Conservation (phyloP, 1,140 invertebrate genomes). For the Pseudobourletiella spinata region DNA sequence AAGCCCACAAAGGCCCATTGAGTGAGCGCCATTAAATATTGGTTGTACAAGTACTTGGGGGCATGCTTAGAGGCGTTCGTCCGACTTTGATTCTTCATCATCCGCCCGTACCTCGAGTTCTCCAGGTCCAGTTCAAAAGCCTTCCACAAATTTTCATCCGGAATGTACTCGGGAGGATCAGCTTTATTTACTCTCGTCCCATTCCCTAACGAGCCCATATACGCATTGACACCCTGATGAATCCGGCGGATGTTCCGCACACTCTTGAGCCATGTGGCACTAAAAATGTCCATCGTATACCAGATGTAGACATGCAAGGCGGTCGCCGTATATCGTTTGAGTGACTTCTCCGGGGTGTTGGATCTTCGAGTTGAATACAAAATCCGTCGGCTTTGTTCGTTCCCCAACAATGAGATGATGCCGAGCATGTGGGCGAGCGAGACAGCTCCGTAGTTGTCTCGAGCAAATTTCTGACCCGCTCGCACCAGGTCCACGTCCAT, state of each 20-base stretch:
- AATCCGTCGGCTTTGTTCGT: conserved; percentile 3
- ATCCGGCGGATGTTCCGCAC: conserved; percentile 1
- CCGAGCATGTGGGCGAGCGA: background rate
- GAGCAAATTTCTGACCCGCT: conserved; percentile 11
- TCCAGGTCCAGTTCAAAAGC: background rate
- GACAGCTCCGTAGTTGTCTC: background rate
- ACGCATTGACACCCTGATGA: conserved; percentile 1
- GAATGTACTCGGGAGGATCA: background rate
- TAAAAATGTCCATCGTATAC: background rate
- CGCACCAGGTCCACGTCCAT: background rate
- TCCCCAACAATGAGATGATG: background rate
- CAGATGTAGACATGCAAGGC: conserved; percentile 9
- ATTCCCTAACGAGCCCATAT: background rate
- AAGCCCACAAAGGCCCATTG: conserved; percentile 42
- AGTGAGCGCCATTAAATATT: conserved; percentile 42
- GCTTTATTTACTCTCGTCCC: background rate
- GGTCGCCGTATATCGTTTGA: conserved; percentile 11
- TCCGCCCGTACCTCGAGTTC: background rate
- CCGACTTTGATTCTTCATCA: background rate
- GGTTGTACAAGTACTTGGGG: conserved; percentile 21
- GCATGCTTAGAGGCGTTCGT: background rate
- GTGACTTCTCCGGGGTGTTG: conserved; percentile 4
- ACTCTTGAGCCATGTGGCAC: background rate
- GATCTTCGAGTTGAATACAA: conserved; percentile 3
- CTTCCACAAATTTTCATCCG: background rate